Conservation (phyloP, 1,140 invertebrate species). For the Nephotettix cincticeps region DNA sequence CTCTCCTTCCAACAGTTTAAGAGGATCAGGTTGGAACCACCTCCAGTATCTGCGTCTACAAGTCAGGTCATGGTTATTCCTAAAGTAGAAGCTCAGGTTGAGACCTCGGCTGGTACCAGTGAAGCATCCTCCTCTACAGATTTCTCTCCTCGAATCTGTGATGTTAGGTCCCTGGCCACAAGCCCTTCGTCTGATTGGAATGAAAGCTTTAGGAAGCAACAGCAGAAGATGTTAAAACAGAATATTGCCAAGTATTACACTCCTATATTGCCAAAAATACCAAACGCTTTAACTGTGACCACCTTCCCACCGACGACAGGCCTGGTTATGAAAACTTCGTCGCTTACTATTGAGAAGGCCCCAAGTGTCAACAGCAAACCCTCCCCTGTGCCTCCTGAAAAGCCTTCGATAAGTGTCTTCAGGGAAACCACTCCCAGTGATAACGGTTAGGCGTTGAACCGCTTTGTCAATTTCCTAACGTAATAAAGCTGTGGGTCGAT, state of each 20-base stretch:
- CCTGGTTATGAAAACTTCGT: slow-evolving; percentile 17
- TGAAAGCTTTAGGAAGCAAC: neutral
- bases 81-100: neutral
- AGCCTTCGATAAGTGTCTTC: slow-evolving; percentile 35
- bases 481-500: neutral
- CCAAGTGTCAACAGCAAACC: neutral
- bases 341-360: slow-evolving; percentile 27
- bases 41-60: neutral
- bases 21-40: neutral
- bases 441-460: neutral
- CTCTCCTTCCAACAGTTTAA: neutral
- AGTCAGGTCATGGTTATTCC: neutral
- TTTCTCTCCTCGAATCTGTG: slow-evolving; percentile 52
- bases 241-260: slow-evolving; percentile 16
- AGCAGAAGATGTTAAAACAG: slow-evolving; percentile 13
- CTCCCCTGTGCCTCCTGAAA: slow-evolving; percentile 22
- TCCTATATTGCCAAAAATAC: slow-evolving; percentile 34
- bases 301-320: slow-evolving; percentile 5
- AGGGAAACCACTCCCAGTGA: slow-evolving; percentile 27
- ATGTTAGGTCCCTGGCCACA: slow-evolving; percentile 44
- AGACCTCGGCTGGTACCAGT: too few relatives aligned
- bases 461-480: neutral
- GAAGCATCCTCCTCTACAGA: neutral
- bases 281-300: slow-evolving; percentile 34
- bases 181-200: slow-evolving; percentile 43